Conservation (phyloP, 1,140 invertebrate species). For the Diuraphis noxia region DNA sequence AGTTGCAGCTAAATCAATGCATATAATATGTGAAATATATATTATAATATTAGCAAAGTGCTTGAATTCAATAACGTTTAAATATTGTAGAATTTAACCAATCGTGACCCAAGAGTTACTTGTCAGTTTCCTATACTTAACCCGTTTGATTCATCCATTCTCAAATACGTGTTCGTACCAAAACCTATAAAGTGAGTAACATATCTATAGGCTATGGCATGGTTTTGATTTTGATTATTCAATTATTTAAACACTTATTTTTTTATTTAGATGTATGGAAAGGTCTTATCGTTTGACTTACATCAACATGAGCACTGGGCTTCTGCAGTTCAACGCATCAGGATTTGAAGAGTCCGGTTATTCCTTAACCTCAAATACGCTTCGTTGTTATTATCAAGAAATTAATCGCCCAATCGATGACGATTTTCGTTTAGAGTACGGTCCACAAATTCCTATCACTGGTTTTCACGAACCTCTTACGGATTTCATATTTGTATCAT, state of each 20-base stretch:
- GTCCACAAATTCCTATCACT: conserved; percentile 36
- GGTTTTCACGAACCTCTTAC: conserved; percentile 40
- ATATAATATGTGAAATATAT: no score
- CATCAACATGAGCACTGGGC: conserved; percentile 56
- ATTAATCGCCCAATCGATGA: conserved; percentile 54
- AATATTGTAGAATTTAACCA: conserved; percentile 37
- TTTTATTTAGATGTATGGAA: conserved; percentile 54
- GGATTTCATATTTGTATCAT: conserved; percentile 56
- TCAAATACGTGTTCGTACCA: conserved; percentile 54
- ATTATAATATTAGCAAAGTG: neutral
- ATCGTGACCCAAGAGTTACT: conserved; percentile 55
- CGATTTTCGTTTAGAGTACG: conserved; percentile 55
- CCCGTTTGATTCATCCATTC: conserved; percentile 56
- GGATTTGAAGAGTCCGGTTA: conserved; percentile 55
- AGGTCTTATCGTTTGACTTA: conserved; percentile 55
- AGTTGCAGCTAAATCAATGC: neutral
- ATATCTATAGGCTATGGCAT: neutral
- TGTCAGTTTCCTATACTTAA: conserved; percentile 57
- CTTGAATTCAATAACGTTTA: conserved; percentile 30
- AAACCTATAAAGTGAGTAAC: conserved; percentile 55
- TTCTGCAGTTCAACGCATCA: conserved; percentile 55
- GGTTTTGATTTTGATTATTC: neutral
- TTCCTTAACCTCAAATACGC: neutral
- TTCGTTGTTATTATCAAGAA: conserved; percentile 56
- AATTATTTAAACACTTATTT: neutral